Conservation (phyloP, 1,140 invertebrate species). For the Globodera rostochiensis region DNA sequence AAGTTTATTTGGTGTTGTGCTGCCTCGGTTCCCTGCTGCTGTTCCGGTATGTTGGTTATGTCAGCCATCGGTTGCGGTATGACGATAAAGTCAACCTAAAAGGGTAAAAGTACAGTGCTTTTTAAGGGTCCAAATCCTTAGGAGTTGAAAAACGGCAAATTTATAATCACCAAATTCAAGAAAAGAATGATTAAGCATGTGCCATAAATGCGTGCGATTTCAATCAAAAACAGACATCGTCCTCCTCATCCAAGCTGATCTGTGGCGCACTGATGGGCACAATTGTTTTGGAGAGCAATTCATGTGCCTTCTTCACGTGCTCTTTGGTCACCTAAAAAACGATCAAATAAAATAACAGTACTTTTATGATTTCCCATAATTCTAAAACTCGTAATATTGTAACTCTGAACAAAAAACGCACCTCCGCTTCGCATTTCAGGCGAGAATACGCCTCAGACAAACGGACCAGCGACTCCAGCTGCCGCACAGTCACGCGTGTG, state of each 20-base stretch:
- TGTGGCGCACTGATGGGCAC: conserved; percentile 96
- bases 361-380: background rate
- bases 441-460: conserved; percentile 93
- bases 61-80: conserved; percentile 67
- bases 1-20: conserved; percentile 26
- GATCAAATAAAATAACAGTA: background rate
- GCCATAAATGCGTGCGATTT: background rate
- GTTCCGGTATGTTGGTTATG: conserved; percentile 32
- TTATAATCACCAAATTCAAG: no score
- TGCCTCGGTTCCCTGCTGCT: background rate
- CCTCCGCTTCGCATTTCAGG: conserved; percentile 80
- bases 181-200: no score
- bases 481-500: conserved; percentile 77
- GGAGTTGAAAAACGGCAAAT: background rate
- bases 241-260: conserved; percentile 84
- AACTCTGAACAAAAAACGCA: background rate
- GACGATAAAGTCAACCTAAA: conserved; percentile 36
- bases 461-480: conserved; percentile 94
- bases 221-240: conserved; percentile 42
- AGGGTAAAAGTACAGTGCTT: conserved; percentile 28
- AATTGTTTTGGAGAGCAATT: conserved; percentile 95
- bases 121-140: background rate
- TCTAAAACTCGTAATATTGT: no score
- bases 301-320: conserved; percentile 90
- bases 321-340: conserved; percentile 67